phyloP scores from a whole-genome alignment of 2,113 vertebrate species.

The Catharus bicknelli region DNA sequence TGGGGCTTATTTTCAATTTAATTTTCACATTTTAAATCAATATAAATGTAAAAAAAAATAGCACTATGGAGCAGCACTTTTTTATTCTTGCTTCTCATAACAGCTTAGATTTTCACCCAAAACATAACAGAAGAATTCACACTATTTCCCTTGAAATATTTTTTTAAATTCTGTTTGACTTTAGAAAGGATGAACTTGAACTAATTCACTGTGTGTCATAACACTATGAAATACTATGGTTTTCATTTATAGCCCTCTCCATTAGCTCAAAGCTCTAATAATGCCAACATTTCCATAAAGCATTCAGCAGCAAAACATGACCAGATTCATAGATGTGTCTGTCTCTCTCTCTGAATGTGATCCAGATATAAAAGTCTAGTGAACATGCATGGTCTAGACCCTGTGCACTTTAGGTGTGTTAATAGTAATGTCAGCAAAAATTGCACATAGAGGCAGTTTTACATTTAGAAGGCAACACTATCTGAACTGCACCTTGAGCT shows the following conservation, averaged over 20 bases:
- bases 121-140: neutral
- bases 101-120: neutral
- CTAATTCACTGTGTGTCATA: neutral
- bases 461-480: neutral
- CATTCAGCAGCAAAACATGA: neutral
- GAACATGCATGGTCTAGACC: neutral
- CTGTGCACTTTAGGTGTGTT: neutral
- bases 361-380: neutral
- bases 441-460: neutral
- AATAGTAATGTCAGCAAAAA: neutral
- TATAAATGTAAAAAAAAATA: neutral
- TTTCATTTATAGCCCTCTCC: neutral
- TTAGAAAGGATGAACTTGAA: neutral
- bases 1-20: neutral
- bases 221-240: neutral
- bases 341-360: neutral
- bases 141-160: neutral
- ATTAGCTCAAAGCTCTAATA: neutral
- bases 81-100: neutral
- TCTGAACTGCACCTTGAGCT: neutral
- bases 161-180: neutral
- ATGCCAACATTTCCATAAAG: neutral
- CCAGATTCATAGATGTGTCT: neutral
- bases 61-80: neutral
- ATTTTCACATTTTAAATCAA: neutral